These are phyloP conservation scores for Wiebesia pumilae DNA, from an alignment of 1,140 invertebrate genomes.

Conservation along the genomic window DNA sequence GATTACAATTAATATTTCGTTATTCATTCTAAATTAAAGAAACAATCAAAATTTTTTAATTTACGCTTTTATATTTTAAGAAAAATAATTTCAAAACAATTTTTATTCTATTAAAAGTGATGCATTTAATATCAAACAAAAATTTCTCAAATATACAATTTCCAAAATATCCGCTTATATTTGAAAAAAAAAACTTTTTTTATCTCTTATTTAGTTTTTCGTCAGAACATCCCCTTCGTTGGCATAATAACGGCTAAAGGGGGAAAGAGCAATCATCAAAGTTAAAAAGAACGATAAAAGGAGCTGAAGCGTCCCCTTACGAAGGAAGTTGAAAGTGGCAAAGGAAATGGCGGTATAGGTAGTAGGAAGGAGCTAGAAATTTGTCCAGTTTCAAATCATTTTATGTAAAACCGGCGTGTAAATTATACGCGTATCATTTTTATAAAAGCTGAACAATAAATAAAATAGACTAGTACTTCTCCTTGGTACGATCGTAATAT, in stretches of 20 bases:
- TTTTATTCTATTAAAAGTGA: no score
- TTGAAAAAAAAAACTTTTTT: no score
- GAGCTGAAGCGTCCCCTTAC: slow-evolving; percentile 43
- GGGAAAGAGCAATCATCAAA: not conserved
- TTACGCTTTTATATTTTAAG: no score
- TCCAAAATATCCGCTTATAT: no score
- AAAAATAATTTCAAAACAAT: no score
- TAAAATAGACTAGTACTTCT: not conserved
- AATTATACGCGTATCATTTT: not conserved
- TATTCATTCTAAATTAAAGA: no score
- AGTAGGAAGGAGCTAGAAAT: slow-evolving; percentile 23
- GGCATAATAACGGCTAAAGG: not conserved
- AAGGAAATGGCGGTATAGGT: slow-evolving; percentile 25
- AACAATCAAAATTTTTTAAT: no score
- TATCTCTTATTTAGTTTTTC: no score
- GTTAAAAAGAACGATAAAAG: not conserved
- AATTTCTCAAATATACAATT: no score
- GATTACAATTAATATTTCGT: no score
- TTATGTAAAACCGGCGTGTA: slow-evolving; percentile 37
- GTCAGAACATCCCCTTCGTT: not conserved
- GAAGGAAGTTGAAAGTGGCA: slow-evolving; percentile 9
- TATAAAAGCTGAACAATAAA: not conserved
- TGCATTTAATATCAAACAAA: no score
- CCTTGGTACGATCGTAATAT: not conserved
- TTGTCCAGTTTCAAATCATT: slow-evolving; percentile 49